Evolutionary conservation across 2,888 invertebrate genomes (phyloP).

Genomic region (Microctonus hyperodae): DNA sequence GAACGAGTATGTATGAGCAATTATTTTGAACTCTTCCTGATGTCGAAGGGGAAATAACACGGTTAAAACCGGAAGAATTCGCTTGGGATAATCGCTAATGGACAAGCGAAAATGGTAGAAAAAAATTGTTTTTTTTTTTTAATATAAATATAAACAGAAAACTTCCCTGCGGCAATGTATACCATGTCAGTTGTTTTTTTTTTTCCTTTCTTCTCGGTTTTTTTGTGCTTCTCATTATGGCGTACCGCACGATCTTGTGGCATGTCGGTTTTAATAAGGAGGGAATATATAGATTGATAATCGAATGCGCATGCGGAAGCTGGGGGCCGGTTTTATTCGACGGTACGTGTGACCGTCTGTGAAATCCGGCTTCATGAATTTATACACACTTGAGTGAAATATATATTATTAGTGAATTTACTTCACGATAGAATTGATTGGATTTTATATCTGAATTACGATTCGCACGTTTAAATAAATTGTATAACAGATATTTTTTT

Average conservation of each 20-base stretch:
- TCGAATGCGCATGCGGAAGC: slow-evolving; percentile 32
- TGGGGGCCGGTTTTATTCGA: slow-evolving; percentile 26
- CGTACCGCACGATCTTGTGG: slow-evolving; percentile 2
- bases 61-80: slow-evolving; percentile 29
- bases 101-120: neutral
- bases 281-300: slow-evolving; percentile 29
- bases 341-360: slow-evolving; percentile 8
- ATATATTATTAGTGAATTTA: neutral
- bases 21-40: slow-evolving; percentile 24
- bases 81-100: slow-evolving; percentile 24
- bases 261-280: slow-evolving; percentile 29
- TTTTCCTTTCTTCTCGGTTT: too few relatives aligned
- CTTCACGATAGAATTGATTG: slow-evolving; percentile 6
- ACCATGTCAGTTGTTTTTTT: slow-evolving; percentile 13
- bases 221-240: slow-evolving; percentile 24
- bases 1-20: slow-evolving; percentile 25
- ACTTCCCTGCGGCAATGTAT: slow-evolving; percentile 24
- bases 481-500: neutral
- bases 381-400: slow-evolving; percentile 4
- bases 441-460: neutral
- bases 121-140: neutral
- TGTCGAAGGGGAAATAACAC: slow-evolving; percentile 19
- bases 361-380: slow-evolving; percentile 23
- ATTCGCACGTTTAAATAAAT: slow-evolving; percentile 2
- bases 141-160: slow-evolving; percentile 26